Conservation (phyloP, 2,113 vertebrate species). For the Odocoileus hemionus region DNA sequence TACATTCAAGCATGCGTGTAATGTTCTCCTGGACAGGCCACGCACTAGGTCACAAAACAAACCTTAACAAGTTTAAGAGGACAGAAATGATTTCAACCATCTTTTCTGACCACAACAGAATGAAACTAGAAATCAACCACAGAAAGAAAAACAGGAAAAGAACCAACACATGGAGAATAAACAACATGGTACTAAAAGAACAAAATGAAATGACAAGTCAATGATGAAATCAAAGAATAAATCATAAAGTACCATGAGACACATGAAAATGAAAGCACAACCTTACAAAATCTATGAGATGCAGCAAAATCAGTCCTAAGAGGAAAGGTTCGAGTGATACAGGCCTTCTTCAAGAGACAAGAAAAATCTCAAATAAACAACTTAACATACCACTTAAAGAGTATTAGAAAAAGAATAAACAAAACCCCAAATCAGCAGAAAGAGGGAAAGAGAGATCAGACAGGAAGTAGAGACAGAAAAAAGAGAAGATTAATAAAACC, state of each 20-base stretch:
- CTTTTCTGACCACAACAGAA: background rate
- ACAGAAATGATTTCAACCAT: background rate
- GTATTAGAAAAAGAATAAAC: background rate
- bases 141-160: background rate
- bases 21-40: background rate
- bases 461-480: background rate
- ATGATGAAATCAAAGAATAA: background rate
- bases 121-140: background rate
- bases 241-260: background rate
- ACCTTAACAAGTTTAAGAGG: background rate
- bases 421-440: background rate
- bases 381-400: background rate
- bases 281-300: background rate
- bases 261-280: background rate
- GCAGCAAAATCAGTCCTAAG: background rate
- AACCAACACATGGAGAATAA: background rate
- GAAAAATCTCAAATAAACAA: background rate
- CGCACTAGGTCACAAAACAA: background rate
- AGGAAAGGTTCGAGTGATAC: background rate
- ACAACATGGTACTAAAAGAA: background rate
- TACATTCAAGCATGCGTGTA: background rate
- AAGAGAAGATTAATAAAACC: background rate
- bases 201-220: background rate
- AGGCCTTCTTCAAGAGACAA: background rate
- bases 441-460: background rate